Evolutionary conservation across 1,140 invertebrate species (phyloP), one percentile per base, ranked within the genome.

Genomic region (Calephelis nemesis): DNA sequence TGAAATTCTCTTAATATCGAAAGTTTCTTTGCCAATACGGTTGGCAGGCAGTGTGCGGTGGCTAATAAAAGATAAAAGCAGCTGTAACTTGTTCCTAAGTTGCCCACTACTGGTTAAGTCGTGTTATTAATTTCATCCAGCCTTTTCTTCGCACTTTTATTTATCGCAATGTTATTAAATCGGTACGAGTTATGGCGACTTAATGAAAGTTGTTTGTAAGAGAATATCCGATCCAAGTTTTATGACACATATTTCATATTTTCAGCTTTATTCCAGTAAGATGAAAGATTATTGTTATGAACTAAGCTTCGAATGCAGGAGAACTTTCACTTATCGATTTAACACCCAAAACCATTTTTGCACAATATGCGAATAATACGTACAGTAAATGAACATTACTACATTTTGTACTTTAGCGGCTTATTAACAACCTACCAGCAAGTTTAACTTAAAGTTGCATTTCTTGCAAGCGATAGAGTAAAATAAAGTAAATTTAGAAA

Each of bases 1-100:
- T 69, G 62, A 8, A 5, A 45, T 40, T n/a, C 39, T 70, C 63
- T 74, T 81, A 78, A 84, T 82, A 82, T 77, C 75, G 68, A 81
- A 84, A 82, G 73, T 84, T 84, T 80, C 69, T 50, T 66, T 62
- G 71, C 78, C 78, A 78, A 82, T 82, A 82, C 74, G 75, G 74
- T 70, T 65, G 74, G 75, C 74, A 73, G 71, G 73, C 71, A 68
- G 67, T 77, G 77, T 74, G 70, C 68, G 71, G 66, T 67, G 67
- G 63, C 76, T 75, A 84, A 81, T 84, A 84, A 82, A 84, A 82
- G 80, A 82, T 82, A 77, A 74, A 84, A 76, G 76, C 74, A 73
- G 68, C 68, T 75, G 74, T 76, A 82, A 81, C 77, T 84, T 73
- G 74, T 73, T 76, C 70, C 78, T 77, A 79, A 84, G 73, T 82